Base-by-base conservation (phyloP, 2,113 vertebrate genomes). In the Lophius piscatorius region DNA sequence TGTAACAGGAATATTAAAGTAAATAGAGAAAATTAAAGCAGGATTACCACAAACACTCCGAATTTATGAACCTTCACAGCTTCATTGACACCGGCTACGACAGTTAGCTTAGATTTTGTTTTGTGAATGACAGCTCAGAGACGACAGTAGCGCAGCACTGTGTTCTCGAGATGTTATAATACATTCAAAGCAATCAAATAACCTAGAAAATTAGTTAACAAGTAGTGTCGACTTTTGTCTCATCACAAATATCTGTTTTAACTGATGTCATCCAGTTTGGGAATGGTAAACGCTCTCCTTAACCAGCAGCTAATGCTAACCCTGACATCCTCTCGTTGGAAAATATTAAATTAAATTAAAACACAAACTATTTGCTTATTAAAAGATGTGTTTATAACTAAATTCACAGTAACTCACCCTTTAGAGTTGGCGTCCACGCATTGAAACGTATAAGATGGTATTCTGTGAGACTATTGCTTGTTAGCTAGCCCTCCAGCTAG, bases 271-370 rank as follows among this genome's bases (percentile, higher is more conserved):
- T 40, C 14, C 41, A 18, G 18, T 61, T 36, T 65, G 6, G 4
- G 2, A 10, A 31, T 18, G 23, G 9, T 50, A 29, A 63, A 56
- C 55, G 36, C n/a, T 29, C 12, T 48, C 34, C 14, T 68, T 40
- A 14, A 38, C 10, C 2, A 58, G 80, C n/a, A n/a, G 78, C 78
- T 71, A 71, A 16, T 42, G 78, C 80, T 78, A 63, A 78, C 9
- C 33, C 63, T 62, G 24, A 35, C 54, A 55, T 62, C 9, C 42
- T 7, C 20, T 12, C 31, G 6, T 29, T 41, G 9, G 12, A 20
- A 26, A 34, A 33, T 42, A 34, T 6, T 31, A 22, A 11, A 3
- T 8, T 2, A 42, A 28, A 24, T 47, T 12, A 17, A 20, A 49
- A 20, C 17, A 67, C n/a, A 26, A 7, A 7, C 4, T 3, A 4